These are phyloP conservation scores for Zaprionus capensis DNA, from an alignment of 1,140 invertebrate species.

Conservation along the genomic window DNA sequence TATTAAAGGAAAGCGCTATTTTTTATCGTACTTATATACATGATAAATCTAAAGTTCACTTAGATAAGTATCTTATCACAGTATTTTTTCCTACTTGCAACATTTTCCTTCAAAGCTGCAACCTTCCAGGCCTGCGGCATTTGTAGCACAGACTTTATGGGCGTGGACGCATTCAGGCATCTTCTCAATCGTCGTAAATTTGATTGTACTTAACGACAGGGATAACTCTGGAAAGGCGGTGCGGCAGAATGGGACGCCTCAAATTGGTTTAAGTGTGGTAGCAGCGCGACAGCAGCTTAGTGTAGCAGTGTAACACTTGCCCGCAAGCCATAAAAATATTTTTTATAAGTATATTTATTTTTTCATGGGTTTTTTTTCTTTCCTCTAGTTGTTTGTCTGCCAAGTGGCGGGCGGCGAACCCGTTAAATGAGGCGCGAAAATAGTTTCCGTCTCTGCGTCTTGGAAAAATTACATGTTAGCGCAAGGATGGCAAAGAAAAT, in stretches of 20 bases:
- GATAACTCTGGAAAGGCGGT: constrained; percentile 14
- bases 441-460: constrained; percentile 72
- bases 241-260: constrained; percentile 21
- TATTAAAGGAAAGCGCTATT: too few species aligned
- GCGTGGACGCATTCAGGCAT: constrained; percentile 64
- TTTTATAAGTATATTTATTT: constrained; percentile 44
- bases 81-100: background rate
- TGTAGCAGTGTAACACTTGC: constrained; percentile 51
- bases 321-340: constrained; percentile 62
- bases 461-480: constrained; percentile 62
- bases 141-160: constrained; percentile 30
- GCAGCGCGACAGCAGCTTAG: constrained; percentile 30
- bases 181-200: constrained; percentile 63
- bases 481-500: background rate
- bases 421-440: constrained; percentile 82
- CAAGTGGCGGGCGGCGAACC: constrained; percentile 30
- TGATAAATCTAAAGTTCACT: background rate
- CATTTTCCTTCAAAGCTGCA: constrained; percentile 30
- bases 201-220: constrained; percentile 62
- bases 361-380: constrained; percentile 45
- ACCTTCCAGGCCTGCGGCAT: constrained; percentile 26
- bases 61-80: background rate
- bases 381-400: constrained; percentile 30
- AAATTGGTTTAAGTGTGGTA: constrained; percentile 74
- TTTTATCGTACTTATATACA: background rate